Evolutionary conservation across 2,888 invertebrate genomes (phyloP), one percentile per base, ranked within the genome.

Genomic region (Abrostola triplasia): DNA sequence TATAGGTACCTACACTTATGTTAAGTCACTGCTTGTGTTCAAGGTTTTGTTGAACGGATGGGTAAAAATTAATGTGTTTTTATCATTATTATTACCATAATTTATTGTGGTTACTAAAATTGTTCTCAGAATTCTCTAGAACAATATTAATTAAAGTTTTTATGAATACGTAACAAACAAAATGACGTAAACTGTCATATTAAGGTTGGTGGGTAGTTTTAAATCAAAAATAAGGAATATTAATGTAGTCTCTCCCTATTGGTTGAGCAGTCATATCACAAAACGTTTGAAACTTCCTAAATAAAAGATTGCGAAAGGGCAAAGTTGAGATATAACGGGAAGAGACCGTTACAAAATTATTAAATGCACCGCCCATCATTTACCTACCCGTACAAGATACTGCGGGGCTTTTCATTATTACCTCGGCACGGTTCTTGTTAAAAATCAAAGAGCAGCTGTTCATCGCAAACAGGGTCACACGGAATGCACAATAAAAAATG

Each of bases 361-460:
- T 66, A 47, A 70, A 83, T 80, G 81, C 73, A 81, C 79, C 74
- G 77, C 74, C 71, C 77, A 84, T 84, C 73, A 83, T 78, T 81
- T 76, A 83, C 86, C 83, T 77, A 79, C 79, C 68, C 71, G 61
- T 81, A 84, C 82, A 77, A 58, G 57, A 59, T 80, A 82, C 66
- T 54, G 59, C 62, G 53, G 58, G 52, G 56, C 52, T 65, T 66
- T 59, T 66, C 48, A 70, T 65, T 65, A 67, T 73, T 73, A 82
- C 77, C 84, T 77, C 67, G 72, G 76, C 60, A 63, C 67, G 68
- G 72, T 78, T 77, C 76, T 80, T 77, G 80, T 80, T 80, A 47
- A 73, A 64, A 71, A 75, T 76, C 70, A 75, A 77, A 67, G 79
- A 84, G 89, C 92, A 92, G 91, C 90, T 92, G 92, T 86, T 84